Base-by-base conservation (phyloP, 2,113 vertebrate genomes). In the Lophius piscatorius region DNA sequence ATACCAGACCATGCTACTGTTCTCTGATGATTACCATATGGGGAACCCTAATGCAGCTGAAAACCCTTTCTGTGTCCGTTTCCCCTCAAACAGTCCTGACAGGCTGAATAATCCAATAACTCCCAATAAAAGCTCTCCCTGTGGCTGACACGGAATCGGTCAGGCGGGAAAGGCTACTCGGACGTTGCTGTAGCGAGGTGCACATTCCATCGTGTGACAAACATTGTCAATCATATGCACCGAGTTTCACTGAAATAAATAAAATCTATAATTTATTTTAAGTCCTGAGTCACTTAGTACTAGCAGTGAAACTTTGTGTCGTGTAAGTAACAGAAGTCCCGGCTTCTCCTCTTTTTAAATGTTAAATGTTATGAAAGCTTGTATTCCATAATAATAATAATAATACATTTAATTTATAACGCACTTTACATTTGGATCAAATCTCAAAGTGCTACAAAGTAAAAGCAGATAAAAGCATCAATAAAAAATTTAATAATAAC, bases 1-100 rank as follows among this genome's bases (percentile, higher is more conserved):
- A 87, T 67, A 59, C 57, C 60, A 76, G 59, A 52, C 57, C 52
- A 12, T 0, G 73, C 88, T 90, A 78, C 83, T 81, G 87, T 90
- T 89, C 44, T 60, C 39, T 81, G 87, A 88, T 90, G 66, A 76
- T 23, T 88, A 69, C 87, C 87, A 89, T 85, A 86, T 90, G 89
- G 59, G 20, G 48, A 47, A 42, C 60, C 36, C 49, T 63, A 38
- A 63, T 76, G 42, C 68, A 73, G 72, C 80, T 72, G 54, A 84
- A 83, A 80, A 47, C 61, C 23, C 40, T 78, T 65, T 86, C 57
- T 78, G 56, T 61, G 47, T 79, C 50, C 36, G 41, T 55, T 82
- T 81, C 74, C 58, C 80, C 81, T 57, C 74, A 74, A 87, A 34
- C n/a, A 17, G 33, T 81, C 75, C 73, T 86, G 83, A 85, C 80